phyloP scores from a whole-genome alignment of 2,888 invertebrate species.

The Drosophila affinis region DNA sequence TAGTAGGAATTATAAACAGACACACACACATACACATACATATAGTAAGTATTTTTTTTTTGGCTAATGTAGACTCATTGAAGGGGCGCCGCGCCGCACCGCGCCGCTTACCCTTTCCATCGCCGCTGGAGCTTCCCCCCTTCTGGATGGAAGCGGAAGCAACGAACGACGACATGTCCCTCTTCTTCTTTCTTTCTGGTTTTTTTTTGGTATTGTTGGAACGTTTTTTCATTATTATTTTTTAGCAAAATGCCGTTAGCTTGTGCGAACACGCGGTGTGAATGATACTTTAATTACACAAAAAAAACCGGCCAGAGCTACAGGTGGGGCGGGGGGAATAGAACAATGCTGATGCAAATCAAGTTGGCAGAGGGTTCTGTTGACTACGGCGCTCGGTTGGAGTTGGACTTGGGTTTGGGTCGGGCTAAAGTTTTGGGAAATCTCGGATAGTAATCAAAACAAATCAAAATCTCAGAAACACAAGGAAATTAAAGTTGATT shows the following conservation, averaged over 20 bases:
- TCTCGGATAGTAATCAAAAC: background rate
- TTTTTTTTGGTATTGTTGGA: slow-evolving; percentile 33
- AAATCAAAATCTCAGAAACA: background rate
- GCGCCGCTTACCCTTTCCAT: slow-evolving; percentile 31
- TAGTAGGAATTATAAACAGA: background rate
- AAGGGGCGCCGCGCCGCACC: slow-evolving; percentile 42
- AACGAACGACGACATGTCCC: slow-evolving; percentile 26
- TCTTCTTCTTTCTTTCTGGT: slow-evolving; percentile 11
- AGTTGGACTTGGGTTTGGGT: too few species aligned
- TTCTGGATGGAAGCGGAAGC: slow-evolving; percentile 34
- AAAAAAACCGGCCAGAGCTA: slow-evolving; percentile 75
- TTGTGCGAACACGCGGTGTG: slow-evolving; percentile 77
- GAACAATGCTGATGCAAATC: slow-evolving; percentile 31
- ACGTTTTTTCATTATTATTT: slow-evolving; percentile 60
- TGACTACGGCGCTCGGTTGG: too few species aligned
- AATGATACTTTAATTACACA: slow-evolving; percentile 77
- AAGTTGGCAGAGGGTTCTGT: slow-evolving; percentile 4
- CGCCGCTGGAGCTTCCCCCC: slow-evolving; percentile 43
- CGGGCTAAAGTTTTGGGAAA: background rate
- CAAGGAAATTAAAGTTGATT: background rate
- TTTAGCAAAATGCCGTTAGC: slow-evolving; percentile 77
- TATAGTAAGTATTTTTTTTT: slow-evolving; percentile 12
- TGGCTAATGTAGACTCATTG: slow-evolving; percentile 69
- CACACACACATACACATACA: background rate
- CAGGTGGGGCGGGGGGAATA: background rate